Evolutionary conservation across 2,888 invertebrate genomes (phyloP).

Genomic region (Ophraella communa): DNA sequence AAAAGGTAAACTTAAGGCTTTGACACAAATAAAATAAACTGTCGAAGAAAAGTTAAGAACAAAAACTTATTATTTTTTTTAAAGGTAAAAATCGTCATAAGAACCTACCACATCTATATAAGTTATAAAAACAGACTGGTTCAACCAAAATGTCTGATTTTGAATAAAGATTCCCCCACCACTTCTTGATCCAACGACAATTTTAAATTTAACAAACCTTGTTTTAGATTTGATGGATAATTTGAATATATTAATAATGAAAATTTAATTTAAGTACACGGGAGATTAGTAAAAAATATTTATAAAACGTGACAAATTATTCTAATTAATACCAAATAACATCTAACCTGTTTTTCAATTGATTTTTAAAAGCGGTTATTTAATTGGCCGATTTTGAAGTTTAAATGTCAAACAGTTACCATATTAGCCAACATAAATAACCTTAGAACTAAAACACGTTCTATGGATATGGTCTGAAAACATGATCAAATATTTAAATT

Average conservation of each 20-base stretch:
- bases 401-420: not conserved
- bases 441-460: too few relatives aligned
- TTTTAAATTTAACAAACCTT: constrained; percentile 7
- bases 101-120: not conserved
- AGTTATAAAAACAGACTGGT: constrained; percentile 12
- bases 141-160: constrained; percentile 18
- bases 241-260: not conserved
- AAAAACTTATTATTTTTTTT: not conserved
- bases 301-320: not conserved
- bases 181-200: constrained; percentile 9
- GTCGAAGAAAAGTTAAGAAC: not conserved
- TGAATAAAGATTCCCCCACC: constrained; percentile 14
- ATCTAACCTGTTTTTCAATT: constrained; percentile 17
- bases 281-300: not conserved
- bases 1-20: constrained; percentile 13
- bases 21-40: constrained; percentile 4
- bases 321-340: not conserved
- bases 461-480: too few relatives aligned
- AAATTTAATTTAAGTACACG: not conserved
- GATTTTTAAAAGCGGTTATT: constrained; percentile 9
- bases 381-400: not conserved
- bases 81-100: not conserved
- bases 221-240: not conserved
- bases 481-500: too few relatives aligned
- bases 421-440: constrained; percentile 17